Base-by-base conservation (phyloP, 2,113 vertebrate species). In the Brachionichthys hirsutus region DNA sequence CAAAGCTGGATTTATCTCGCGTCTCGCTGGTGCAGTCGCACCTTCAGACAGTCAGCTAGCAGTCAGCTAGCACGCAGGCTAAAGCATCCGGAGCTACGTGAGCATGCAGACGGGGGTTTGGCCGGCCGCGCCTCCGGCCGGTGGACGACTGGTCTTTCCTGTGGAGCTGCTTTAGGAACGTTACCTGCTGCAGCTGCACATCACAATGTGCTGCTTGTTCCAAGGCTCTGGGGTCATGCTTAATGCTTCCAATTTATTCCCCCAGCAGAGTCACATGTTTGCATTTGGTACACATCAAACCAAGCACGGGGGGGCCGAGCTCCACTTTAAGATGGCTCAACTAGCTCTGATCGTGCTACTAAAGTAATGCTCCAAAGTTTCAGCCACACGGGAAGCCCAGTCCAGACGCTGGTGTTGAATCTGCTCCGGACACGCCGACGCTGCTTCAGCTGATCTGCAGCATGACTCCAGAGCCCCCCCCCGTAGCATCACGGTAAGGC, bases 361-460 rank as follows among this genome's bases (percentile, higher is more conserved):
- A 59, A 75, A 67, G 51, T 64, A n/a, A n/a, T n/a, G n/a, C n/a
- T n/a, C n/a, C n/a, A 59, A 75, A 67, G 51, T 64, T 67, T 73
- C 54, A 38, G 60, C 41, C 67, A 68, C 20, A 69, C 60, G 71
- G 73, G 62, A 82, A 81, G 75, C 63, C 45, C 47, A 59, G 71
- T 68, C 77, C 76, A 89, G 85, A 85, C 84, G 6, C 67, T 81
- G 68, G 80, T 82, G 71, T 75, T 81, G 69, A 64, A 80, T 80
- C 62, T 69, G 59, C 41, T 54, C 4, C 3, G 36, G 70, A 81
- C 71, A 87, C 81, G 66, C 68, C 62, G 77, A 53, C 78, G 57
- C 53, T 75, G 76, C 86, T 85, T 69, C 51, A 68, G 59, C 71
- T 56, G 62, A 67, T 77, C 59, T 69, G 35, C 13, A 52, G 49